Base-by-base conservation (phyloP, 2,888 invertebrate species). In the Cynaeus angustus region DNA sequence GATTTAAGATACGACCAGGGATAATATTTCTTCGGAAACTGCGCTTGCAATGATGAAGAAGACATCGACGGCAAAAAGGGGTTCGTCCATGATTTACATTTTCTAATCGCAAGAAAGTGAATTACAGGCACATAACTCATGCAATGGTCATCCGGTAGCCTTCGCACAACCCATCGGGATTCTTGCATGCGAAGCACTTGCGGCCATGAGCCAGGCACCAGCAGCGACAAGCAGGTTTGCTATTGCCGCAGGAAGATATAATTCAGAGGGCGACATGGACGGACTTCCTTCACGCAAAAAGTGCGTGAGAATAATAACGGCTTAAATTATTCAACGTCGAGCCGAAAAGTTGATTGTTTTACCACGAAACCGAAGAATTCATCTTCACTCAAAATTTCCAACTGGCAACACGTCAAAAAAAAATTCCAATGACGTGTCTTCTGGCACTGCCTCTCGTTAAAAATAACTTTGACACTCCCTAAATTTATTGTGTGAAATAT, bases 401-500 rank as follows among this genome's bases (percentile, higher is more conserved):
- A 41, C 52, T 52, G 33, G 52, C 30, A 30, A 7, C 30, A 52
- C 52, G 30, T 52, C 52, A 28, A 59, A 33, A 48, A 16, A 13
- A 59, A 59, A 59, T 46, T 59, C 59, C 46, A 46, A 21, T 56
- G 41, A 56, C 59, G 30, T 59, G 45, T 28, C 53, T 33, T 8
- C 59, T 59, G 59, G 59, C 59, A 59, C 10, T 12, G 58, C 33
- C 58, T 26, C 9, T 30, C 30, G 46, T 33, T 46, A 59, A 33
- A 59, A 59, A 59, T 59, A 59, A 12, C 45, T 59, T 59, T 83
- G 83, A 84, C 84, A 83, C 81, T 82, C 81, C 80, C 82, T 79
- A 78, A 81, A 84, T 83, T 84, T 83, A 83, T 83, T 81, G 82
- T 81, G 83, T 84, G 84, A 84, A 84, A 84, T 84, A 85, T 85